Conservation (phyloP, 2,113 vertebrate genomes). For the Hystrix cristata region DNA sequence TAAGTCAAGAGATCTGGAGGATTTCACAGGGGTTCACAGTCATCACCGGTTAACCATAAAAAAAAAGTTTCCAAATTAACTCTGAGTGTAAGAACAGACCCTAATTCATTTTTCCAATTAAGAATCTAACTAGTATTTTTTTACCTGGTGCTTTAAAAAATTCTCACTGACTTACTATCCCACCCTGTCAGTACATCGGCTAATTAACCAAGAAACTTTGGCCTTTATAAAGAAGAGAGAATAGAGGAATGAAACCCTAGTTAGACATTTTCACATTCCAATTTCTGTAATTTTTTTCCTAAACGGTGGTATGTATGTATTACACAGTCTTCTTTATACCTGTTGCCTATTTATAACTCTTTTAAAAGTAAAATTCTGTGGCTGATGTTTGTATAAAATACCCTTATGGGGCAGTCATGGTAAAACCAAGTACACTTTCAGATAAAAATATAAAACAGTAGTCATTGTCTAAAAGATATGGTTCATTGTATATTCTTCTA, state of each 20-base stretch:
- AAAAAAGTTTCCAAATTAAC: neutral
- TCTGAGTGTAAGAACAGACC: neutral
- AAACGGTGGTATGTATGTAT: neutral
- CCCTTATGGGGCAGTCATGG: neutral
- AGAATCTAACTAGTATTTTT: neutral
- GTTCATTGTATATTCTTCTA: neutral
- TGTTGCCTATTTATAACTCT: neutral
- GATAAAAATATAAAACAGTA: neutral
- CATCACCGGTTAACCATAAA: neutral
- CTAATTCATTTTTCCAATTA: neutral
- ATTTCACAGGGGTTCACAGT: neutral
- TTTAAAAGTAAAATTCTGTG: conserved; percentile 23
- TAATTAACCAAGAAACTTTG: conserved; percentile 69
- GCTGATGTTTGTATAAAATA: conserved; percentile 3
- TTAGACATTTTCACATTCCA: conserved; percentile 40
- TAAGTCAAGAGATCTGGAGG: neutral
- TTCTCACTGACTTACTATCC: conserved; percentile 21
- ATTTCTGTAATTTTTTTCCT: conserved; percentile 34
- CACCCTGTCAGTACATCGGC: neutral
- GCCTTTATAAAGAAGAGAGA: neutral
- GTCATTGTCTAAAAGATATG: neutral
- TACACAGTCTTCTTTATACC: neutral
- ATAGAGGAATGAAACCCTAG: neutral
- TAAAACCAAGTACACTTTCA: neutral
- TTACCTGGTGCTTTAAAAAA: neutral